A percentile compares a stretch with the other conserved stretches of the same genome.
phyloP scores from a whole-genome alignment of 2,113 vertebrate genomes.

The Heterochromis multidens region DNA sequence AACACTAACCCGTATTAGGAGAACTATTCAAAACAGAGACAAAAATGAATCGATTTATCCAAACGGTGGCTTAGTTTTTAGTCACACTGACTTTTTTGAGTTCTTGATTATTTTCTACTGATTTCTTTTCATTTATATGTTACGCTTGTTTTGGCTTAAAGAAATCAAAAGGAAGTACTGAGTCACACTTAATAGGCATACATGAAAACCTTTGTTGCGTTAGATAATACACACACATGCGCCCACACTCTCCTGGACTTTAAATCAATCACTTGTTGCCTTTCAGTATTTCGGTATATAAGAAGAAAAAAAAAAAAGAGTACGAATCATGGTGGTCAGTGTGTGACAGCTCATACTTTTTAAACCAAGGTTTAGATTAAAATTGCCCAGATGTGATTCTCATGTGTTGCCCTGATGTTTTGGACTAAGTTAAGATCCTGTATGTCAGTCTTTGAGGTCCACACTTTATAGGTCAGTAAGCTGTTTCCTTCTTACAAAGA shows the following conservation, averaged over 20 bases:
- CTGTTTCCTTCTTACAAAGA: not conserved
- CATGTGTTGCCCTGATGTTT: not conserved
- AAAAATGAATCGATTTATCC: not conserved
- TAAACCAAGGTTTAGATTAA: not conserved
- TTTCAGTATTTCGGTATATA: not conserved
- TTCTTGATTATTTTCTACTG: not conserved
- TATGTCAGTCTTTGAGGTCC: not conserved
- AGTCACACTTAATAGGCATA: conserved; percentile 15
- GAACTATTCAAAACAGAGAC: not conserved
- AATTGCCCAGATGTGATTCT: not conserved
- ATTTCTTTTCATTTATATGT: too few species aligned
- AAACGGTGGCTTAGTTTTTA: not conserved
- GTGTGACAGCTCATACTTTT: not conserved
- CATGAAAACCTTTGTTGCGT: conserved; percentile 33
- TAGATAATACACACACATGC: not conserved
- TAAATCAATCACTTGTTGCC: not conserved
- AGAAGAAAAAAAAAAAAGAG: not conserved
- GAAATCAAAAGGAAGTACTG: conserved; percentile 17
- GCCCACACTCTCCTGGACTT: not conserved
- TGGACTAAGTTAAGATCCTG: not conserved
- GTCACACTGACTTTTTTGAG: not conserved
- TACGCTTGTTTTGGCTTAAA: not conserved
- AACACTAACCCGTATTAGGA: not conserved
- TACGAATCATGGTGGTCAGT: not conserved
- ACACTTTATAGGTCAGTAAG: not conserved